Conservation (phyloP, 2,113 vertebrate species). For the Hydrolagus affinis region DNA sequence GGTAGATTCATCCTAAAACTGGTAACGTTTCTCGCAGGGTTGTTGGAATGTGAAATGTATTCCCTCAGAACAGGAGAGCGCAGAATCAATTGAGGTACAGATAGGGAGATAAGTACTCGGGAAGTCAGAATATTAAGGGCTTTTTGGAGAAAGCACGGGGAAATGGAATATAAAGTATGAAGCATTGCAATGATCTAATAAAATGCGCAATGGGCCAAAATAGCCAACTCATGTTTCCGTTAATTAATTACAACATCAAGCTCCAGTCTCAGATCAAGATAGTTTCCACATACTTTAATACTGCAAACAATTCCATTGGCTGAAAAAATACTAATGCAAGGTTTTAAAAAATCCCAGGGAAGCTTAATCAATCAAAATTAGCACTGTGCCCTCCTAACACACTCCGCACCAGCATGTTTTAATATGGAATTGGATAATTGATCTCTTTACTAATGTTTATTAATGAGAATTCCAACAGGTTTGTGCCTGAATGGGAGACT, state of each 20-base stretch:
- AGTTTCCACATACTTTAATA: not conserved
- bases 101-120: too few species aligned
- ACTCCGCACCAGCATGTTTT: not conserved
- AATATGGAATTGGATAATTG: slow-evolving; percentile 16
- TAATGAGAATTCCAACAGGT: not conserved
- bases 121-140: too few species aligned
- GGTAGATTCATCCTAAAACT: too few species aligned
- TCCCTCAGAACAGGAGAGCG: too few species aligned
- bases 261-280: not conserved
- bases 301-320: not conserved
- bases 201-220: too few species aligned
- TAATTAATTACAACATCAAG: not conserved
- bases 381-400: not conserved
- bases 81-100: too few species aligned
- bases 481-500: not conserved
- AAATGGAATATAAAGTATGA: too few species aligned
- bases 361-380: not conserved
- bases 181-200: too few species aligned
- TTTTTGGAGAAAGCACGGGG: too few species aligned
- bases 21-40: too few species aligned
- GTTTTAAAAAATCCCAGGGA: not conserved
- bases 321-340: not conserved
- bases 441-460: not conserved
- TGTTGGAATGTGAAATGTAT: too few species aligned
- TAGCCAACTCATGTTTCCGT: too few species aligned